Evolutionary conservation across 1,140 invertebrate species (phyloP), one percentile per base, ranked within the genome.

Genomic region (Drosophila yakuba): DNA sequence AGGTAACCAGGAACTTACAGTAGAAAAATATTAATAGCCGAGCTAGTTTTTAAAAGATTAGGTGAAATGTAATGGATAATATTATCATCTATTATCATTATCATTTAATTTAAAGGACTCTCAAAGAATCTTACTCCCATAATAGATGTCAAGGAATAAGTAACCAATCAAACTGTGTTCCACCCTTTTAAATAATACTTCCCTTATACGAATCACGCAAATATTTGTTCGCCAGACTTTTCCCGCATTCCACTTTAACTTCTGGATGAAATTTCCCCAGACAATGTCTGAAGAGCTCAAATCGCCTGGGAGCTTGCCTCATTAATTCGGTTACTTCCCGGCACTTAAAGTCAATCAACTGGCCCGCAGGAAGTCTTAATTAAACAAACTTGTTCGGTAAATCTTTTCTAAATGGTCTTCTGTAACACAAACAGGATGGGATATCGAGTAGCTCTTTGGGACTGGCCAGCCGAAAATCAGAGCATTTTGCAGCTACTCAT

Each of bases 311-410:
- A 52, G 47, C 17, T 14, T 35, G 25, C 15, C 64, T 57, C 45
- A 57, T 71, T 63, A 78, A 83, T 71, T 80, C 59, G 62, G 56
- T 60, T 68, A 79, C 52, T 52, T 41, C 11, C 17, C 14, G 51
- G 17, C 60, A 59, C 67, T 72, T 79, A 48, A 81, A 79, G 47
- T 66, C 71, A 43, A 54, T 39, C 58, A 68, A 61, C 38, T 55
- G 75, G 66, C 83, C 83, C 83, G 83, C 75, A 88, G 79, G 79
- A 88, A 79, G 76, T 83, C 83, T 88, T 86, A 86, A 86, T 86
- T 86, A 88, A 86, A 76, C 83, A 88, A 71, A 82, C 79, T 86
- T 88, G 83, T 82, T 73, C 73, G 78, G 75, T 62, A 82, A 88
- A 79, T 82, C 75, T 81, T 73, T 78, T 79, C 63, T 57, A 79